Base-by-base conservation (phyloP, 2,797 vertebrate species). In the Alosa sapidissima region DNA sequence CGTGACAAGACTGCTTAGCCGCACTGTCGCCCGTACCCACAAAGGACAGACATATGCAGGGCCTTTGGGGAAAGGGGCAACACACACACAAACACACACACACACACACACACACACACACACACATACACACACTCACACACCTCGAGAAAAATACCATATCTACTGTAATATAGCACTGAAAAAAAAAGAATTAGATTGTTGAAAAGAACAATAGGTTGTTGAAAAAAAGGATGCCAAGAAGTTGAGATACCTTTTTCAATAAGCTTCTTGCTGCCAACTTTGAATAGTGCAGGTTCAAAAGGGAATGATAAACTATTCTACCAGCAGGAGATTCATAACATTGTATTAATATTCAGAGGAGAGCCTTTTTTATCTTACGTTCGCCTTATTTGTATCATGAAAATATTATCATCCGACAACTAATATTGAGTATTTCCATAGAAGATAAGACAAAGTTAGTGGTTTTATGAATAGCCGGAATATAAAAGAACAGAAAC, bases 71-170 rank as follows among this genome's bases (percentile, higher is more conserved):
- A 19, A 60, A 19, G 21, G 19, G 54, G 62, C 33, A 14, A 83
- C 81, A 62, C 78, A 58, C 84, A 65, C 87, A 19, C 60, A 68
- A 45, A 81, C 55, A 86, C 72, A 81, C 75, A 41, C 28, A 62
- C 55, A 51, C 81, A 7, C 48, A 52, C 58, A 62, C 16, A 83
- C 68, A 85, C 47, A 83, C 48, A 83, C 58, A 83, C 72, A 85
- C 48, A 83, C 49, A 81, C 58, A 5, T 21, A 2, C 58, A 62
- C n/a, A 24, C 6, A 24, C n/a, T 9, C 19, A 24, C 58, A 62
- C 21, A 58, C 19, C 19, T 21, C n/a, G 55, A 2, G 21, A 60
- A n/a, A n/a, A 60, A n/a, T 16, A 60, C 21, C 9, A 2, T 54
- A 10, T 54, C 52, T 10, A 60, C 19, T 45, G 5, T 19, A 75